Evolutionary conservation across 1,140 invertebrate genomes (phyloP).

Genomic region (Apis laboriosa): DNA sequence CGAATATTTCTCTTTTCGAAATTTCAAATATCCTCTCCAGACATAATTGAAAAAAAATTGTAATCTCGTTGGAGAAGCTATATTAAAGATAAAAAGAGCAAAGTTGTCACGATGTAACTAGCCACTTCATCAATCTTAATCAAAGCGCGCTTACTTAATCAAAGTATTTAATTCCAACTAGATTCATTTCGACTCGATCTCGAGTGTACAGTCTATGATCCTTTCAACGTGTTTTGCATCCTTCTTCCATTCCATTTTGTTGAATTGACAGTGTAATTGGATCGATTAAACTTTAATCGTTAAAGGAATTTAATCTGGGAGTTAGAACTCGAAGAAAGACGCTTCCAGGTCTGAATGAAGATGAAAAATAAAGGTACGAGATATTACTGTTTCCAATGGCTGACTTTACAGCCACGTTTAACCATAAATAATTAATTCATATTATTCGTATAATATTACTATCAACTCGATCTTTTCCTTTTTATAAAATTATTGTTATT

Average conservation of each 20-base stretch:
- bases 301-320: background rate
- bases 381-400: background rate
- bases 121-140: too few species aligned
- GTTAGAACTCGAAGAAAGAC: background rate
- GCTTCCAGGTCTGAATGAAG: background rate
- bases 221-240: background rate
- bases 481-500: too few species aligned
- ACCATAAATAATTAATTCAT: too few species aligned
- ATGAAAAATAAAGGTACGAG: background rate
- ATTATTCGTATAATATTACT: too few species aligned
- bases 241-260: background rate
- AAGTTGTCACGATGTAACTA: background rate
- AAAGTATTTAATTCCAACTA: too few species aligned
- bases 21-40: background rate
- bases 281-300: background rate
- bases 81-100: background rate
- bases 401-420: background rate
- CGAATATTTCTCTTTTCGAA: background rate
- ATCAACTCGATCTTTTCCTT: too few species aligned
- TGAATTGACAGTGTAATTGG: background rate
- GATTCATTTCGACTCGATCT: too few species aligned
- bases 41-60: background rate
- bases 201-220: background rate
- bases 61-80: background rate
- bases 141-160: too few species aligned